Percentiles rank a stretch among this genome's conserved stretches.
Conservation (phyloP, 2,113 vertebrate species). For the Patagioenas fasciata region DNA sequence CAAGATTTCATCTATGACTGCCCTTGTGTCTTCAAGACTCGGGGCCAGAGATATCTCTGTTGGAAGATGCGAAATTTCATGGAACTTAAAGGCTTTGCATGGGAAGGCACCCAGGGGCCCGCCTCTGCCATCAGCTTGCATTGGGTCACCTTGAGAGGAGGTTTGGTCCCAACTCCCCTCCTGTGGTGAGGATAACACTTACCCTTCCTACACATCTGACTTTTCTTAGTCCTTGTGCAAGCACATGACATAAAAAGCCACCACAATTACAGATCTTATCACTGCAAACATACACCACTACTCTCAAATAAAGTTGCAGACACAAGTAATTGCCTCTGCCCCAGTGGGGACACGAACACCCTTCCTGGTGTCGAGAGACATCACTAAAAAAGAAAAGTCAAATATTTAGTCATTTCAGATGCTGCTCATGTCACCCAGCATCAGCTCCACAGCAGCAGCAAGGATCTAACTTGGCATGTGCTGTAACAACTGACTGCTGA, state of each 20-base stretch:
- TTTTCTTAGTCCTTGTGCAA: neutral
- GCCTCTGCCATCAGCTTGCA: neutral
- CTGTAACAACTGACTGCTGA: neutral
- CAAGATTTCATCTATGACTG: neutral
- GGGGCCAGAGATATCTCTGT: neutral
- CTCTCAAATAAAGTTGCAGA: constrained; percentile 12
- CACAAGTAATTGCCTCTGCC: constrained; percentile 1
- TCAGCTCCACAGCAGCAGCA: neutral
- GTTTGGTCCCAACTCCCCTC: neutral
- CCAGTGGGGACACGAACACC: neutral
- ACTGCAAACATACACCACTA: neutral
- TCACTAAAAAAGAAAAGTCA: neutral
- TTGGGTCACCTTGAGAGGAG: constrained; percentile 42
- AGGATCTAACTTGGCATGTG: neutral
- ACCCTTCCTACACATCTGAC: neutral
- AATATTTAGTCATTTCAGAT: constrained; percentile 17
- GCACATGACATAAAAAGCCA: neutral
- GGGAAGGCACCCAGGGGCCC: neutral
- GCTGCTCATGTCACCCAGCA: neutral
- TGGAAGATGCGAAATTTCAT: neutral
- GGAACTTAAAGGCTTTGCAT: neutral
- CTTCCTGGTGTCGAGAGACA: neutral
- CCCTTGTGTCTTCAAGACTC: neutral
- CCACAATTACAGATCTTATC: constrained; percentile 17
- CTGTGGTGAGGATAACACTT: neutral